phyloP scores from a whole-genome alignment of 2,113 vertebrate species.

The Manacus vitellinus region DNA sequence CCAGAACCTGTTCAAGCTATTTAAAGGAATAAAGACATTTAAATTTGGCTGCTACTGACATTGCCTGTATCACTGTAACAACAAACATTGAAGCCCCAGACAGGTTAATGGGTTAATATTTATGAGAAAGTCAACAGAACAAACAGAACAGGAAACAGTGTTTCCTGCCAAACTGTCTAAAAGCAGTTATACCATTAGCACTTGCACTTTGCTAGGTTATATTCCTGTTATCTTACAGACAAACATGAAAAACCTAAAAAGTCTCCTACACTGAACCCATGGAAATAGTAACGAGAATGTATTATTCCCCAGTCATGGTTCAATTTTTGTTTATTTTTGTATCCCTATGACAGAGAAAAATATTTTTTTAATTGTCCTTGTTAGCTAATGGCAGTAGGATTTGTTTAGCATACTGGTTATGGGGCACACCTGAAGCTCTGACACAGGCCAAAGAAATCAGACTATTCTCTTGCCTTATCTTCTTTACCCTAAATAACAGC shows the following conservation, averaged over 20 bases:
- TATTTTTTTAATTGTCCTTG: background rate
- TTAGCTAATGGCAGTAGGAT: background rate
- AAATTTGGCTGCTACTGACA: conserved; percentile 1
- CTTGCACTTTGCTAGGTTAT: background rate
- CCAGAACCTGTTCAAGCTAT: background rate
- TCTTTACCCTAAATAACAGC: background rate
- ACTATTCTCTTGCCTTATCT: background rate
- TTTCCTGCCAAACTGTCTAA: conserved; percentile 44
- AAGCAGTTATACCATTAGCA: background rate
- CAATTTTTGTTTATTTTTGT: background rate
- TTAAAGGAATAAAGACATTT: background rate
- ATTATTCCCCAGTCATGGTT: background rate
- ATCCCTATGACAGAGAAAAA: background rate
- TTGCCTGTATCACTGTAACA: background rate
- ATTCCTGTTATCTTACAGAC: background rate
- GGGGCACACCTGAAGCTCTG: background rate
- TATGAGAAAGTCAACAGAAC: background rate
- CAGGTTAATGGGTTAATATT: conserved; percentile 47
- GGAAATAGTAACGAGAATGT: background rate
- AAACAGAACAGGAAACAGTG: conserved; percentile 7
- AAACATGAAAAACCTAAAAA: background rate
- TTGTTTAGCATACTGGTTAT: background rate
- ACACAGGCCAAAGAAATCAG: background rate
- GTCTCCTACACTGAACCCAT: background rate
- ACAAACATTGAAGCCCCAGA: background rate